A percentile compares a stretch with the other conserved stretches of the same genome.
Evolutionary conservation across 1,140 invertebrate genomes (phyloP).

Genomic region (Diorhabda elongata): DNA sequence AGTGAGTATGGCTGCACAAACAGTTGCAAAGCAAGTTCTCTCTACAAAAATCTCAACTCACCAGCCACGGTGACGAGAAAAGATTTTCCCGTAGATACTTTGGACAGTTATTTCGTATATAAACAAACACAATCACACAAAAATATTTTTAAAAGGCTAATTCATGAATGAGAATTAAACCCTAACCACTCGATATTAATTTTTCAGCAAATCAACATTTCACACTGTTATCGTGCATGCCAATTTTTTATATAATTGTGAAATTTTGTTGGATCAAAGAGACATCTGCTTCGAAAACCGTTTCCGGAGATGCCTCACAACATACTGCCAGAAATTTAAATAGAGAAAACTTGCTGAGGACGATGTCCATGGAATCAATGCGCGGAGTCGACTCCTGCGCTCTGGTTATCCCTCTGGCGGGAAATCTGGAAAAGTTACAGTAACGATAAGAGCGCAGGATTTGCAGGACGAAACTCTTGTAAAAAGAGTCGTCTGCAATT

Average conservation of each 20-base stretch:
- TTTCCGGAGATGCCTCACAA: conserved; percentile 23
- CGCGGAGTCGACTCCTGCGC: conserved; percentile 37
- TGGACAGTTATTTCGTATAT: conserved; percentile 6
- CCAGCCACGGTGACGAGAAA: conserved; percentile 31
- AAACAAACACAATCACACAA: conserved; percentile 12
- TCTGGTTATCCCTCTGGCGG: conserved; percentile 31
- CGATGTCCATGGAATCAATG: conserved; percentile 39
- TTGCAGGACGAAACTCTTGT: conserved; percentile 8
- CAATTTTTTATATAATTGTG: neutral
- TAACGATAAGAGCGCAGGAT: conserved; percentile 11
- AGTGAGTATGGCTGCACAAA: neutral
- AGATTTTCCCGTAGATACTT: conserved; percentile 7
- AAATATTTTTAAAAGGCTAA: neutral
- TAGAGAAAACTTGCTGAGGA: conserved; percentile 27
- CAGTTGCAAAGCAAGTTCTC: neutral
- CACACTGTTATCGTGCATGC: neutral
- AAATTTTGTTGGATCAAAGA: conserved; percentile 3
- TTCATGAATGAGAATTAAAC: conserved; percentile 1
- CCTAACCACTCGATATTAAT: conserved; percentile 4
- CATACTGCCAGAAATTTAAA: conserved; percentile 23
- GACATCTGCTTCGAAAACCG: conserved; percentile 10
- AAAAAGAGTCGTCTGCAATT: neutral
- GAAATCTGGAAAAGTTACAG: conserved; percentile 18
- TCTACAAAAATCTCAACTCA: conserved; percentile 20
- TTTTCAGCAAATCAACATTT: neutral